phyloP scores from a whole-genome alignment of 2,113 vertebrate genomes.

The zebrafish (Danio rerio) region DNA sequence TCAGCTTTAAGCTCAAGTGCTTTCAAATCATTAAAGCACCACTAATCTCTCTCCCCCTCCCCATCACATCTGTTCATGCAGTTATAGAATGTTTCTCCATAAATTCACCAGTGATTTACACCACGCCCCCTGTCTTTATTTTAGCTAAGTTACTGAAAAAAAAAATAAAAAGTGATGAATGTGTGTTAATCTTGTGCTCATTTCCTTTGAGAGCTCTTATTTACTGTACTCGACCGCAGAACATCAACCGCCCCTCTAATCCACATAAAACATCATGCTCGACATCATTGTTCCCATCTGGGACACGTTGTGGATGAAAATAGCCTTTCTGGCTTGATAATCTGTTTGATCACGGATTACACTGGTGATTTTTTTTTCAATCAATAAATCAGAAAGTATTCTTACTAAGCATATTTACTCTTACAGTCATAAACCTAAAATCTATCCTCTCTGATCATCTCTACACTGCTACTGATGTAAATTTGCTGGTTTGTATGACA shows the following conservation, averaged over 20 bases:
- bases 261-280: slow-evolving; percentile 45
- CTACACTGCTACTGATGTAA: not conserved
- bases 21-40: slow-evolving; percentile 75
- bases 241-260: slow-evolving; percentile 44
- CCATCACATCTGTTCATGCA: slow-evolving; percentile 72
- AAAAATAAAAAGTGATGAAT: not conserved
- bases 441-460: not conserved
- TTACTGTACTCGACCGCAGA: slow-evolving; percentile 20
- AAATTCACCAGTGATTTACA: slow-evolving; percentile 33
- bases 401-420: not conserved
- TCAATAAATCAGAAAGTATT: slow-evolving; percentile 24
- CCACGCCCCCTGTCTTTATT: not conserved
- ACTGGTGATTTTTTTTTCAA: not conserved
- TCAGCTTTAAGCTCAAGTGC: slow-evolving; percentile 65
- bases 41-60: slow-evolving; percentile 71
- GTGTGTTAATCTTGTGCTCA: not conserved
- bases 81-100: slow-evolving; percentile 24
- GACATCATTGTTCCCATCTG: slow-evolving; percentile 50
- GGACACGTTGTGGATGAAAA: slow-evolving; percentile 34
- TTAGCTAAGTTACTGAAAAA: not conserved
- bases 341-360: slow-evolving; percentile 44
- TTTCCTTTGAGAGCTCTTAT: slow-evolving; percentile 24
- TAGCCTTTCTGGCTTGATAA: slow-evolving; percentile 29
- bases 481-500: not conserved
- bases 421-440: not conserved